A percentile compares a stretch with the other conserved stretches of the same genome.
Conservation (phyloP, 2,797 vertebrate genomes). For the Enteromius thamalakanensis region DNA sequence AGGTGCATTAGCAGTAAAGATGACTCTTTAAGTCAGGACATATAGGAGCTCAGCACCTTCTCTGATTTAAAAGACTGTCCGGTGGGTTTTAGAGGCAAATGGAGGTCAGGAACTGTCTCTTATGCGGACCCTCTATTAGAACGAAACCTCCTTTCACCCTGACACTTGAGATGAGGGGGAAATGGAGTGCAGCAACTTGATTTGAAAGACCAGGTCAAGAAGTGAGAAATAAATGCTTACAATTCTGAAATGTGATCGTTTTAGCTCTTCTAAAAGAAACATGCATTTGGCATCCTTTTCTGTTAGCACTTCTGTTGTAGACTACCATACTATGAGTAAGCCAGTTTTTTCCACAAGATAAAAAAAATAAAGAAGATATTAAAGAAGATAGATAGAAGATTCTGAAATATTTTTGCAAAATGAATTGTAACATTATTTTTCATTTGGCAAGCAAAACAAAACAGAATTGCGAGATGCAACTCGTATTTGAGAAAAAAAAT, state of each 20-base stretch:
- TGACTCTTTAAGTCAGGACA: constrained; percentile 25
- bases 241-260: neutral
- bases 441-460: no score
- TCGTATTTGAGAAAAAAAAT: no score
- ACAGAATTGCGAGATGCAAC: no score
- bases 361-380: neutral
- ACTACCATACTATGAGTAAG: neutral
- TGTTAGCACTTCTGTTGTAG: neutral
- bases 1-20: constrained; percentile 16
- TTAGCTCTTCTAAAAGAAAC: neutral
- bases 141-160: constrained; percentile 22
- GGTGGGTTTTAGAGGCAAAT: constrained; percentile 39
- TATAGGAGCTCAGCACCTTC: constrained; percentile 33
- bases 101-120: constrained; percentile 26
- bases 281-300: neutral
- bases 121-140: constrained; percentile 35
- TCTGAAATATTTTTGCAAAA: neutral
- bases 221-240: constrained; percentile 7
- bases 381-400: neutral
- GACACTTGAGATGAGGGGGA: constrained; percentile 15
- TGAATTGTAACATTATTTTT: no score
- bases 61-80: constrained; percentile 44
- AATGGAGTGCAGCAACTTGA: constrained; percentile 5
- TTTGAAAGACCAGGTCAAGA: constrained; percentile 58
- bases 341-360: neutral